These are phyloP conservation scores for Xylocampa areola DNA, from an alignment of 2,888 invertebrate species.

Conservation along the genomic window DNA sequence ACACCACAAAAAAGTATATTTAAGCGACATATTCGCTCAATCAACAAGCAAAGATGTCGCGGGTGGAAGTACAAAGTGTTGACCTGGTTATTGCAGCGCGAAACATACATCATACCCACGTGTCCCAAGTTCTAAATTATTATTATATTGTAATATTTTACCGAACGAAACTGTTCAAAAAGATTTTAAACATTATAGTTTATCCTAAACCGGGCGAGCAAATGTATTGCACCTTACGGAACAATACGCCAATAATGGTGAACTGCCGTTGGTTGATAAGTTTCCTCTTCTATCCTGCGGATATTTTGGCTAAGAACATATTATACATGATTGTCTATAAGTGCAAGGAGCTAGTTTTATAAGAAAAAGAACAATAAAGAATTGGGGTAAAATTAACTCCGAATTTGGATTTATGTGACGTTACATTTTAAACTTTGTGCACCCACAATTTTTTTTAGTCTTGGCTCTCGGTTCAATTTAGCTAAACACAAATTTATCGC, in stretches of 20 bases:
- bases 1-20: no score
- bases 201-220: neutral
- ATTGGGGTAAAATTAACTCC: slow-evolving; percentile 11
- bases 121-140: slow-evolving; percentile 5
- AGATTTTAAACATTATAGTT: neutral
- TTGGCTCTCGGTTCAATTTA: slow-evolving; percentile 31
- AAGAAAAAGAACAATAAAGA: neutral
- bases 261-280: no score
- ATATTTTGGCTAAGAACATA: no score
- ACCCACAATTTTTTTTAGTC: slow-evolving; percentile 8
- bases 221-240: no score
- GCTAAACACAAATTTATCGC: slow-evolving; percentile 33
- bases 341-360: no score
- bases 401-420: slow-evolving; percentile 11
- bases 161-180: neutral
- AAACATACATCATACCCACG: slow-evolving; percentile 25
- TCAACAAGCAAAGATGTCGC: slow-evolving; percentile 44
- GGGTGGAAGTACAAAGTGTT: slow-evolving; percentile 25
- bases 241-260: no score
- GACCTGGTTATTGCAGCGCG: slow-evolving; percentile 45
- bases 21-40: slow-evolving; percentile 24
- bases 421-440: slow-evolving; percentile 17
- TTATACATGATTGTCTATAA: no score
- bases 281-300: no score
- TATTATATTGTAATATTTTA: slow-evolving; percentile 6